Conservation (phyloP, 2,797 vertebrate genomes). For the Crypturellus tataupa region DNA sequence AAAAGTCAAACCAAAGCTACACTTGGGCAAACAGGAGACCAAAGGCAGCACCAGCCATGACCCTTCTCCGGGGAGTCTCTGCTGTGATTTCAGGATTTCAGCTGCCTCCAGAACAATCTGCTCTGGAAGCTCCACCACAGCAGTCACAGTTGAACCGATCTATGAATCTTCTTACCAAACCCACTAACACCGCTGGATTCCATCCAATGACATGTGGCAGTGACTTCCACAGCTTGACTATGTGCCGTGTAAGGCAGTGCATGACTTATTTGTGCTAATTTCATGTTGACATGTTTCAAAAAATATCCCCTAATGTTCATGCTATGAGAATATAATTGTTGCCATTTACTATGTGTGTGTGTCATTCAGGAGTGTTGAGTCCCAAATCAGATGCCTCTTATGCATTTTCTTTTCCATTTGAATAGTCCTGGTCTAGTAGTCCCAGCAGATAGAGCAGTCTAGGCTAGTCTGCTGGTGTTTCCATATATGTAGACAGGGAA, state of each 20-base stretch:
- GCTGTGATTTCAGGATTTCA: background rate
- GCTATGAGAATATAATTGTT: background rate
- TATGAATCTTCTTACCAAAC: background rate
- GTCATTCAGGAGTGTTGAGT: background rate
- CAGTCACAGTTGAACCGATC: background rate
- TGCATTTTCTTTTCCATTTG: background rate
- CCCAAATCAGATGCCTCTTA: background rate
- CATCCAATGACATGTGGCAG: background rate
- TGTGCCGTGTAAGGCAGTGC: background rate
- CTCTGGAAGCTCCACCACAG: background rate
- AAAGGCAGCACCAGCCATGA: background rate
- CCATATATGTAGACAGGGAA: background rate
- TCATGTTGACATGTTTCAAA: background rate
- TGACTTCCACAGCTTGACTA: fast-evolving
- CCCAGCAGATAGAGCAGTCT: background rate
- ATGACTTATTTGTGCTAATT: background rate
- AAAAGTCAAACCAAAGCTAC: background rate
- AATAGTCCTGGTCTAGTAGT: background rate
- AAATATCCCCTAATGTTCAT: fast-evolving
- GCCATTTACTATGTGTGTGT: background rate
- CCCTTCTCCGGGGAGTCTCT: background rate
- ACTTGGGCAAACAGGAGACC: background rate
- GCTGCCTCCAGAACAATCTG: background rate
- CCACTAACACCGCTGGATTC: background rate
- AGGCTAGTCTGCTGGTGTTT: background rate